These are phyloP conservation scores for Chaetogeoica ovagalla DNA, from an alignment of 2,888 invertebrate species.

Conservation along the genomic window DNA sequence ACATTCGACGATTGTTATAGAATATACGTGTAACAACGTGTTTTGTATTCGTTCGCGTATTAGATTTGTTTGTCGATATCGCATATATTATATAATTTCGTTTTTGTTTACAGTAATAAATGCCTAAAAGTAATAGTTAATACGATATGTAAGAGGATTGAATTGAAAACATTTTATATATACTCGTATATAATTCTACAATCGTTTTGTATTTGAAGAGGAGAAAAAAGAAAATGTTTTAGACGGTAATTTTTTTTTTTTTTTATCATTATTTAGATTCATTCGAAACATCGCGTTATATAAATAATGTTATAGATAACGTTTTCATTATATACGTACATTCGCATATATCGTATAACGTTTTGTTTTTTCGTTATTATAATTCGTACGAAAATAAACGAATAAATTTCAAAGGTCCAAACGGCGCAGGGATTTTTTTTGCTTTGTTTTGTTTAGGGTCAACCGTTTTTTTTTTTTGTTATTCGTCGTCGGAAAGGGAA, in stretches of 20 bases:
- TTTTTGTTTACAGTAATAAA: too few relatives aligned
- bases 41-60: too few relatives aligned
- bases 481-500: slow-evolving; percentile 18
- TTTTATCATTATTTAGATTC: slow-evolving; percentile 6
- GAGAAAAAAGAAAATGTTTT: too few relatives aligned
- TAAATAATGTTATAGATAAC: slow-evolving; percentile 1
- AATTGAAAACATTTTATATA: too few relatives aligned
- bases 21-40: too few relatives aligned
- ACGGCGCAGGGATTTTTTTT: not conserved
- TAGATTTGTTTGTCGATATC: too few relatives aligned
- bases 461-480: slow-evolving; percentile 7
- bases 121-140: too few relatives aligned
- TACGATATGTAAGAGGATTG: too few relatives aligned
- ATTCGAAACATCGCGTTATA: slow-evolving; percentile 14
- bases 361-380: not conserved
- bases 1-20: too few relatives aligned
- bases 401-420: slow-evolving; percentile 50
- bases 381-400: slow-evolving; percentile 21
- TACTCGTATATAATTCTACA: too few relatives aligned
- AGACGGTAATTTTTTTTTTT: not conserved
- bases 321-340: slow-evolving; percentile 31
- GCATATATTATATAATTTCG: too few relatives aligned
- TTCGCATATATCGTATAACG: not conserved
- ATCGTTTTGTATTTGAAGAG: too few relatives aligned
- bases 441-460: slow-evolving; percentile 28